Evolutionary conservation across 2,797 vertebrate species (phyloP), one percentile per base, ranked within the genome.

Genomic region (Ataeniobius toweri): DNA sequence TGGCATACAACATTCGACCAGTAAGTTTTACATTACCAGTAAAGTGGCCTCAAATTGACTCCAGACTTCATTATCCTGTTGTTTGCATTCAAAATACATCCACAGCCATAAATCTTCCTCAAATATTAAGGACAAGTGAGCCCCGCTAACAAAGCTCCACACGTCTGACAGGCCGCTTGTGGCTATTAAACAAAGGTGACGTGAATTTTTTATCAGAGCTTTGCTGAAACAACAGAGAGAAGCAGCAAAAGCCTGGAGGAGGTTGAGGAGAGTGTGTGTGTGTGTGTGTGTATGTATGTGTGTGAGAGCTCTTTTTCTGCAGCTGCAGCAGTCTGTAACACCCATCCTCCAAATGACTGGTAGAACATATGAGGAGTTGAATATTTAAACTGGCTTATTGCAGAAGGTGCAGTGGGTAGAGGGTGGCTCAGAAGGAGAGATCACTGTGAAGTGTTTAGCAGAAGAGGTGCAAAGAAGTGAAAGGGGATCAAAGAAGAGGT

Each of bases 1-100:
- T 97, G 95, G 93, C 94, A 5, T 94, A 94, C 58, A 92, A 96
- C 90, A 93, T 96, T 59, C 93, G 76, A 75, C 93, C 89, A 91
- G 96, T 97, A 85, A 94, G 95, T 94, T 85, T 80, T 65, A 78
- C 78, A 50, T 67, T 5, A 80, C 68, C 69, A 28, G 9, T 22
- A 59, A 69, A 69, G 55, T 73, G 69, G 48, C 68, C 28, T 82
- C 14, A 24, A n/a, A 81, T n/a, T 67, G 36, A 68, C 71, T 76
- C 51, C 31, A 70, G 36, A 88, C 83, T 56, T 8, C 12, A 48
- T 53, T 0, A 2, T 76, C 4, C 14, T 28, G 44, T 5, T 51
- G 75, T 82, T 73, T 53, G 31, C 56, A 59, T 51, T 56, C 61
- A 72, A 83, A 83, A 74, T 75, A 77, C 36, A 78, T 55, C 9